These are phyloP conservation scores for Drosophila ficusphila DNA, from an alignment of 1,140 invertebrate genomes.

Conservation along the genomic window DNA sequence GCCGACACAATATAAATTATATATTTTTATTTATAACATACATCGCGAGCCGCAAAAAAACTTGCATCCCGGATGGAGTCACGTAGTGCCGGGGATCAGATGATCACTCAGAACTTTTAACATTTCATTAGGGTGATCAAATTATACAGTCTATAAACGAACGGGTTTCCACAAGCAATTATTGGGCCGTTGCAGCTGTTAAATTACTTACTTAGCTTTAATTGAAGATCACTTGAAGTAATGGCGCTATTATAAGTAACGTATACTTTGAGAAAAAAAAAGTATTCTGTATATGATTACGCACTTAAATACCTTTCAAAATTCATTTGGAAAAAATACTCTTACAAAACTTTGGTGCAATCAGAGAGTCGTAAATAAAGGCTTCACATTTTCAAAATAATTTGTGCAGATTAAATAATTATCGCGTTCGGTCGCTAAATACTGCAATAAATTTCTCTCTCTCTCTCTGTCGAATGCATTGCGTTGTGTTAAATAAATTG, in stretches of 20 bases:
- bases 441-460: conserved; percentile 25
- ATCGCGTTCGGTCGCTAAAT: conserved; percentile 10
- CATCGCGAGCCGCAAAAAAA: conserved; percentile 9
- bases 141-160: conserved; percentile 41
- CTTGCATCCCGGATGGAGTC: conserved; percentile 37
- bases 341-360: no score
- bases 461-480: conserved; percentile 28
- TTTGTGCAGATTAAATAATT: conserved; percentile 8
- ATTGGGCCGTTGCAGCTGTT: not conserved
- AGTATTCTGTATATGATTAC: no score
- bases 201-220: conserved; percentile 31
- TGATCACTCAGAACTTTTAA: conserved; percentile 33
- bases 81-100: conserved; percentile 26
- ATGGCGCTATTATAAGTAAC: no score
- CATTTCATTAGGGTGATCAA: conserved; percentile 45
- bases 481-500: conserved; percentile 35
- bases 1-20: conserved; percentile 82
- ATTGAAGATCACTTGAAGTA: not conserved
- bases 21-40: conserved; percentile 57
- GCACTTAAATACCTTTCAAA: no score
- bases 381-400: not conserved
- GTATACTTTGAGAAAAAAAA: no score
- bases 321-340: no score
- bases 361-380: not conserved
- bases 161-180: conserved; percentile 40